Percentiles rank a stretch among this genome's conserved stretches.
These are phyloP conservation scores for Meda fulgida DNA, from an alignment of 2,797 vertebrate species.

Conservation along the genomic window DNA sequence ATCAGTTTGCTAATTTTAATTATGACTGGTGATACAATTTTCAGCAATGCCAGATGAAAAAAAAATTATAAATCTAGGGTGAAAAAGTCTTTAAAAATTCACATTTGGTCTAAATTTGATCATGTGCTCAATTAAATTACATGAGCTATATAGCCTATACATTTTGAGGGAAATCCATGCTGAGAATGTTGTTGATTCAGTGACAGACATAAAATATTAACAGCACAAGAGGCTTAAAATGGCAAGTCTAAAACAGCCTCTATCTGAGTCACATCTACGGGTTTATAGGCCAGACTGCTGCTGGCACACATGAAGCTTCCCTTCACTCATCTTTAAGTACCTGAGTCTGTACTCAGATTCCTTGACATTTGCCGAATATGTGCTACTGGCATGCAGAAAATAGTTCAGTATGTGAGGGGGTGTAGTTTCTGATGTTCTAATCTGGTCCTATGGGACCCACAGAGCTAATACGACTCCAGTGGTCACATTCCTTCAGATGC, in stretches of 20 bases:
- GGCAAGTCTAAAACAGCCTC: constrained; percentile 20
- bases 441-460: background rate
- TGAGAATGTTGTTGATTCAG: constrained; percentile 26
- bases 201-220: constrained; percentile 47
- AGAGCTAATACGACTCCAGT: background rate
- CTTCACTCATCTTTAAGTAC: constrained; percentile 25
- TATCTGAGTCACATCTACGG: constrained; percentile 22
- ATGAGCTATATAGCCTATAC: too few relatives aligned
- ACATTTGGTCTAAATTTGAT: background rate
- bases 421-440: constrained; percentile 15
- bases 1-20: background rate
- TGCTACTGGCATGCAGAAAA: constrained; percentile 17
- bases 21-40: background rate
- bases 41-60: background rate
- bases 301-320: constrained; percentile 34
- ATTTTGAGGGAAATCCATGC: background rate
- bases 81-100: background rate
- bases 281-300: constrained; percentile 41
- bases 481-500: constrained; percentile 23
- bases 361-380: background rate
- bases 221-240: constrained; percentile 29
- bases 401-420: constrained; percentile 16
- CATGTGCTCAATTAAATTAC: constrained; percentile 4
- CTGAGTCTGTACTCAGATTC: constrained; percentile 20
- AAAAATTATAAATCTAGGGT: background rate